These are phyloP conservation scores for Papilio helenus DNA, from an alignment of 1,140 invertebrate species.

Conservation along the genomic window DNA sequence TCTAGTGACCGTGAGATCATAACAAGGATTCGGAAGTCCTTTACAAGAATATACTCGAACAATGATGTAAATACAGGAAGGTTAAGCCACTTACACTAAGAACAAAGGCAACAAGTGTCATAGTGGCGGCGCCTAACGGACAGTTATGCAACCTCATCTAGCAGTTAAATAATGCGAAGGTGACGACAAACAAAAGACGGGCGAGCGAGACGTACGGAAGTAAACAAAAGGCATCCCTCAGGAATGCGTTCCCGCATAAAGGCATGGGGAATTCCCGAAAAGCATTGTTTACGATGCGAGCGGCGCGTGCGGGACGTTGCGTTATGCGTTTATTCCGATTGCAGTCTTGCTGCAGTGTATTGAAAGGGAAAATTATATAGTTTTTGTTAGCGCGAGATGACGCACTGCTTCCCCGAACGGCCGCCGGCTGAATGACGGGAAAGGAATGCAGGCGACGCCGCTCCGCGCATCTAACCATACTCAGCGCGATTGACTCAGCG, in stretches of 20 bases:
- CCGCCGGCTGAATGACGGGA: conserved; percentile 55
- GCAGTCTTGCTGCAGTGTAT: conserved; percentile 64
- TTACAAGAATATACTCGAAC: not conserved
- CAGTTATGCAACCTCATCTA: conserved; percentile 58
- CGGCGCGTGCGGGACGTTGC: conserved; percentile 63
- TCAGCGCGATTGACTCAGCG: conserved; percentile 3
- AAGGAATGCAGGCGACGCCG: conserved; percentile 66
- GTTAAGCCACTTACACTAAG: not conserved
- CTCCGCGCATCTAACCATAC: conserved; percentile 32
- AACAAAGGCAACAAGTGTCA: conserved; percentile 23
- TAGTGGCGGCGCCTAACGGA: conserved; percentile 28
- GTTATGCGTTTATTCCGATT: conserved; percentile 73
- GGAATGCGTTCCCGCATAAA: conserved; percentile 77
- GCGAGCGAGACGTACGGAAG: conserved; percentile 61
- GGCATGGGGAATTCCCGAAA: conserved; percentile 77
- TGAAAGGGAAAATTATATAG: conserved; percentile 78
- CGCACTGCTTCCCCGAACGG: conserved; percentile 70
- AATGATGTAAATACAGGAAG: conserved; percentile 20
- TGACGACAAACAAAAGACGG: conserved; percentile 66
- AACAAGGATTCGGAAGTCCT: not conserved
- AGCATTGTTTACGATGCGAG: conserved; percentile 76
- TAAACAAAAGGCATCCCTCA: conserved; percentile 73
- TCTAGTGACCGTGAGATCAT: not conserved
- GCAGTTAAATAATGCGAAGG: conserved; percentile 65
- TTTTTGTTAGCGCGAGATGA: conserved; percentile 72